phyloP scores from a whole-genome alignment of 2,888 invertebrate species.

The Dioctria rufipes region DNA sequence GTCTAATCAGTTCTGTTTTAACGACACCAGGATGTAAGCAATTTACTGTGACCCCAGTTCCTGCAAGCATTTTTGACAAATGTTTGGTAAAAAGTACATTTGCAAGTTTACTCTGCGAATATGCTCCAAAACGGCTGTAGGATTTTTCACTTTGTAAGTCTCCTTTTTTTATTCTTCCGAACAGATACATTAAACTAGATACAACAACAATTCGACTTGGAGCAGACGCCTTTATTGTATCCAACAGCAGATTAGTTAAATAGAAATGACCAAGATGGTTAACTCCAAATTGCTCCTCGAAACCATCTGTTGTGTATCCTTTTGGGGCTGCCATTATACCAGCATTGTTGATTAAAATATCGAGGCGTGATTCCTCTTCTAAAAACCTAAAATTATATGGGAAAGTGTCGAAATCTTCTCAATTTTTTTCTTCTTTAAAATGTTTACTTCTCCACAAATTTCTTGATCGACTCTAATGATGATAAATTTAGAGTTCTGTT shows the following conservation, averaged over 20 bases:
- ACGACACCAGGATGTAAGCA: conserved; percentile 80
- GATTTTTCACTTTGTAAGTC: conserved; percentile 78
- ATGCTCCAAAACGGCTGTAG: conserved; percentile 77
- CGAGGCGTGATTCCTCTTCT: conserved; percentile 39
- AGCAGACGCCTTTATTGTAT: conserved; percentile 72
- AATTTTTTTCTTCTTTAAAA: neutral
- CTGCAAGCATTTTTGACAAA: conserved; percentile 76
- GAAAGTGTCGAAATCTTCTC: neutral
- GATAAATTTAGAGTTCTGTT: conserved; percentile 71
- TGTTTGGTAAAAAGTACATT: conserved; percentile 80
- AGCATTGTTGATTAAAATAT: conserved; percentile 50
- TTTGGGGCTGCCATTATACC: conserved; percentile 67
- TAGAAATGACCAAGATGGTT: conserved; percentile 75
- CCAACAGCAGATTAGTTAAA: conserved; percentile 73
- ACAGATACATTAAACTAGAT: conserved; percentile 78
- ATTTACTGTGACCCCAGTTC: conserved; percentile 75
- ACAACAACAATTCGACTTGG: conserved; percentile 82
- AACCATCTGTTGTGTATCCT: conserved; percentile 69
- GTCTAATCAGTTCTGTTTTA: conserved; percentile 77
- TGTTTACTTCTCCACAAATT: conserved; percentile 71
- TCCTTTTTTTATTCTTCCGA: conserved; percentile 76
- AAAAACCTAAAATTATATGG: conserved; percentile 18
- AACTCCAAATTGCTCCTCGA: conserved; percentile 73
- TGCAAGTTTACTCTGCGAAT: conserved; percentile 81
- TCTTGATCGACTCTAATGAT: conserved; percentile 71